These are phyloP conservation scores for Saccostrea echinata DNA, from an alignment of 1,140 invertebrate genomes.

Conservation along the genomic window DNA sequence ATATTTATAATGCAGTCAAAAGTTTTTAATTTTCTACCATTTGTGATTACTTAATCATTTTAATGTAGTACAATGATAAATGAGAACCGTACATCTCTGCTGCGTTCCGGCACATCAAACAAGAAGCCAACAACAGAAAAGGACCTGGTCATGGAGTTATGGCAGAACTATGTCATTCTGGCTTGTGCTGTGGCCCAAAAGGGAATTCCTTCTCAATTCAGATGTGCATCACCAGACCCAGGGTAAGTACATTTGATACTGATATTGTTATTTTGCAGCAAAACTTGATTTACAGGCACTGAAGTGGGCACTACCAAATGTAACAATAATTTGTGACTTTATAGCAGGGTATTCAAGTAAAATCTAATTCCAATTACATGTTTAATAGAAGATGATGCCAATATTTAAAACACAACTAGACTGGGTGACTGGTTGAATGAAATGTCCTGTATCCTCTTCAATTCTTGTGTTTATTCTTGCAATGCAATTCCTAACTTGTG, in stretches of 20 bases:
- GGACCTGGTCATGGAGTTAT: constrained; percentile 95
- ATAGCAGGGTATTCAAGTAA: too few relatives aligned
- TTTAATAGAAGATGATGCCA: too few relatives aligned
- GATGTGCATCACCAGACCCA: constrained; percentile 95
- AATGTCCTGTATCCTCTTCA: too few relatives aligned
- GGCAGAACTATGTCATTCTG: constrained; percentile 97
- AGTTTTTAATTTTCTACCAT: neutral
- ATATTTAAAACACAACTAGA: too few relatives aligned
- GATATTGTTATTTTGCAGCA: too few relatives aligned
- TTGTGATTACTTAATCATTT: neutral
- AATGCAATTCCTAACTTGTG: too few relatives aligned
- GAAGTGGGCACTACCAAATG: too few relatives aligned
- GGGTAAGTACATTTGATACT: constrained; percentile 60
- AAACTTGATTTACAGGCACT: too few relatives aligned
- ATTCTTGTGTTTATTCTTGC: too few relatives aligned
- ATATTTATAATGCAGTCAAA: neutral
- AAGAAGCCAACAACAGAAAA: constrained; percentile 93
- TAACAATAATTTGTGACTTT: too few relatives aligned
- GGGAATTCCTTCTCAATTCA: constrained; percentile 87
- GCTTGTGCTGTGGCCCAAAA: constrained; percentile 95
- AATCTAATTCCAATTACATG: too few relatives aligned
- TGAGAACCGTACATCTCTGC: constrained; percentile 94
- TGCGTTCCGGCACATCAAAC: constrained; percentile 81
- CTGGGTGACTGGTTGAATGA: too few relatives aligned
- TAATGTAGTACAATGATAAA: constrained; percentile 81